Percentiles rank a stretch among this genome's conserved stretches.
Evolutionary conservation across 2,797 vertebrate genomes (phyloP).

Genomic region (Bradypus variegatus): DNA sequence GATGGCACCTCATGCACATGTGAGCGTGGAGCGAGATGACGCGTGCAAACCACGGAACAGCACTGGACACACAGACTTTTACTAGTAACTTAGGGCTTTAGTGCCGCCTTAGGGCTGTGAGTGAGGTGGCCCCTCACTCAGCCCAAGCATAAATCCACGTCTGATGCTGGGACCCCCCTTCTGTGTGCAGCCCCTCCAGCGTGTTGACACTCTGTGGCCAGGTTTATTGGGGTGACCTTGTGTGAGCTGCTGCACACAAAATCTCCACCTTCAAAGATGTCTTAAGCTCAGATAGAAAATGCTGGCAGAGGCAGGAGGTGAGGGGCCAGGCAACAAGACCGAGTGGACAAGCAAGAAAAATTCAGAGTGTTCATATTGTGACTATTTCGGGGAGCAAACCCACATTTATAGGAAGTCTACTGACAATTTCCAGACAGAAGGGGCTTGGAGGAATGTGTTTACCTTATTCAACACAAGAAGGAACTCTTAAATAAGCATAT

Average conservation of each 20-base stretch:
- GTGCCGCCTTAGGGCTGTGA: not conserved
- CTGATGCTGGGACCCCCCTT: not conserved
- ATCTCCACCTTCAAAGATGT: not conserved
- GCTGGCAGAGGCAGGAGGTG: not conserved
- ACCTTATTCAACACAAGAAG: not conserved
- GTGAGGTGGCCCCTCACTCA: not conserved
- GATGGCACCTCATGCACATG: not conserved
- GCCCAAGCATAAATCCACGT: not conserved
- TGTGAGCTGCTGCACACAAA: not conserved
- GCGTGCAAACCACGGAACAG: rapidly evolving
- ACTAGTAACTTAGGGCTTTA: not conserved
- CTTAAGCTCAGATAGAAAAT: not conserved
- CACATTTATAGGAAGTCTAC: not conserved
- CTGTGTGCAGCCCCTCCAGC: not conserved
- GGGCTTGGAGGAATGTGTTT: not conserved
- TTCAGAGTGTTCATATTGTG: not conserved
- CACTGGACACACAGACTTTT: not conserved
- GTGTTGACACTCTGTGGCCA: not conserved
- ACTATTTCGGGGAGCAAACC: not conserved
- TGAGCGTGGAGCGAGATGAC: not conserved
- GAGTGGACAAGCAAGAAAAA: not conserved
- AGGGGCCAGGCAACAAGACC: not conserved
- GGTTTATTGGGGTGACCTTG: not conserved
- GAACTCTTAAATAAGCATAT: not conserved
- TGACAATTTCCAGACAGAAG: not conserved